Base-by-base conservation (phyloP, 1,140 invertebrate genomes). In the Drosophila simulans region DNA sequence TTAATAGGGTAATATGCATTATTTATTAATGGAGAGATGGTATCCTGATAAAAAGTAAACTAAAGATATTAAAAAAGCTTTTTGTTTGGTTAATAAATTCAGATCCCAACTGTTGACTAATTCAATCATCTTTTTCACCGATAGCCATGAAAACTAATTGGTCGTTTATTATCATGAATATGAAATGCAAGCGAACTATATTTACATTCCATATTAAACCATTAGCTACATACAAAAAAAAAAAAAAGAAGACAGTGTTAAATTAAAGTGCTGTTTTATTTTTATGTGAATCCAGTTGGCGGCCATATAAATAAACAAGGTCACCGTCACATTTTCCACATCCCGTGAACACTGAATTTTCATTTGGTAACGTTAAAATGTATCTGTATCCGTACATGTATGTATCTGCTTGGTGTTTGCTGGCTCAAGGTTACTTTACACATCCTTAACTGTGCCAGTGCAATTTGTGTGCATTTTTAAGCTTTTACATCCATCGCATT, bases 391-490 rank as follows among this genome's bases (percentile, higher is more conserved):
- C 51, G 60, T 43, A 27, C 25, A 46, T 40, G 20, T 46, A 37
- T 56, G 35, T 20, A 25, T 25, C 13, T 46, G 31, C 37, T 15
- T 42, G 65, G 63, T 52, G 34, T 35, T 17, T 40, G 51, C 64
- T 4, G 10, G 25, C 68, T 68, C 68, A 71, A 71, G 68, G 68
- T 71, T 70, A 71, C 35, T 70, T 70, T 70, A 70, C 48, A 37
- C 66, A 69, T 69, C 25, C 66, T 56, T 56, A 71, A 70, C 65
- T 71, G 43, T 70, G 52, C 53, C 68, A 71, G 51, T 49, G 68
- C 52, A 71, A 71, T 70, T 71, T 71, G 68, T 70, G 65, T 71
- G 65, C 68, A 45, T 57, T 71, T 70, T 70, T 71, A 71, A 57
- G 68, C 52, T 40, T 40, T 35, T 70, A 10, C 31, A 31, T 39